A percentile compares a stretch with the other conserved stretches of the same genome.
phyloP scores from a whole-genome alignment of 2,888 invertebrate genomes.

The Orthonevra nobilis region DNA sequence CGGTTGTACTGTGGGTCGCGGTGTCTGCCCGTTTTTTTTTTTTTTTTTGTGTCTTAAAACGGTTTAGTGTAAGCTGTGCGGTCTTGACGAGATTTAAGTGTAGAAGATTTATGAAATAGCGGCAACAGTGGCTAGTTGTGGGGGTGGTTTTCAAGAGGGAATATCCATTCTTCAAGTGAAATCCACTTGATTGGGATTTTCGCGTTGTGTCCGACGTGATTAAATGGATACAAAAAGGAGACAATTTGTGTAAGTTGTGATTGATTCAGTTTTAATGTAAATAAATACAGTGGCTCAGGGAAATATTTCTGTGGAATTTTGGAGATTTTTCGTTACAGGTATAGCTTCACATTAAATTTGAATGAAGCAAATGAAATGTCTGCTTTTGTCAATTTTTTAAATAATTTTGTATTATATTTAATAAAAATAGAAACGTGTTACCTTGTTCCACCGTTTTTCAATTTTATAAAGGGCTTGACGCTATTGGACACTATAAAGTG shows the following conservation, averaged over 20 bases:
- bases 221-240: constrained; percentile 57
- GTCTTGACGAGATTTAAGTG: constrained; percentile 54
- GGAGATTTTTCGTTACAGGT: constrained; percentile 1
- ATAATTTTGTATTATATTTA: too few relatives aligned
- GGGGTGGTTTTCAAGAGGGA: background rate
- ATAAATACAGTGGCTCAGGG: constrained; percentile 8
- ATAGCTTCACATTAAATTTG: too few relatives aligned
- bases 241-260: constrained; percentile 53
- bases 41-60: constrained; percentile 59
- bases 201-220: constrained; percentile 17
- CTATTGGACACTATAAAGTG: too few relatives aligned
- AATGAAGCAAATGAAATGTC: too few relatives aligned
- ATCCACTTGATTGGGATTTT: constrained; percentile 35
- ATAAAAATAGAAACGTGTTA: too few relatives aligned
- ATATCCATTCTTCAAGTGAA: constrained; percentile 6
- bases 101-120: constrained; percentile 3
- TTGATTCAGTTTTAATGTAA: constrained; percentile 17
- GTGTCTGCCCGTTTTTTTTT: too few relatives aligned
- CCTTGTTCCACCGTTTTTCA: too few relatives aligned
- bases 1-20: constrained; percentile 32
- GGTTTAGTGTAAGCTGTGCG: constrained; percentile 64
- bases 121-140: too few relatives aligned
- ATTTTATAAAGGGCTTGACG: too few relatives aligned
- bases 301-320: background rate
- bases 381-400: too few relatives aligned